Base-by-base conservation (phyloP, 2,888 invertebrate species). In the Dryobota labecula region DNA sequence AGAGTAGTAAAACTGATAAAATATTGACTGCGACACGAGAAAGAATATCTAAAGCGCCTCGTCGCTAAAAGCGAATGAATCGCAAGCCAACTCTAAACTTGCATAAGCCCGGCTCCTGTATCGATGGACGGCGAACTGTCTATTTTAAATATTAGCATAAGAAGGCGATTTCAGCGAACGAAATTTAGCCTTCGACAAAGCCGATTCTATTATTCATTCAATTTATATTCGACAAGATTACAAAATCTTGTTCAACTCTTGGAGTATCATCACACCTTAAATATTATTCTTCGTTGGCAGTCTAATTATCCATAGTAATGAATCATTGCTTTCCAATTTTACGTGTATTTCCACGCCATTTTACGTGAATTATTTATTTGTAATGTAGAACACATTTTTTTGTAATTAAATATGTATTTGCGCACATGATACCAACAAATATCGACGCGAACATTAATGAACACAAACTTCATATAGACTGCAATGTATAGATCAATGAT, bases 101-200 rank as follows among this genome's bases (percentile, higher is more conserved):
- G 76, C 84, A 76, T 85, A 82, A 84, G 73, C 82, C 63, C 53
- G 60, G 73, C 72, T 75, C 51, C 72, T 71, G 74, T 84, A 84
- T 82, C 84, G 80, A 75, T 86, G 74, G 71, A 85, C 75, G 68
- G 61, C 74, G 63, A 77, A 58, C 70, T 79, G 64, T 78, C 74
- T 86, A 82, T 85, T 86, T 78, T 76, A 80, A 70, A 83, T 77
- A 86, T 85, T 83, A 83, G 83, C 85, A 86, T 85, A 86, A 85
- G 86, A 77, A 80, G 84, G 72, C 74, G 78, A 85, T 85, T 84
- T 70, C 70, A 76, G 61, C 70, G 67, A 86, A 76, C 74, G 64
- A 78, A 85, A 82, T 84, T 78, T 75, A 76, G 84, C 70, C 62
- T 76, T 81, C 74, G 57, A 78, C 72, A 76, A 78, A 81, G 72